Evolutionary conservation across 2,113 vertebrate genomes (phyloP).

Genomic region (Trachemys scripta): DNA sequence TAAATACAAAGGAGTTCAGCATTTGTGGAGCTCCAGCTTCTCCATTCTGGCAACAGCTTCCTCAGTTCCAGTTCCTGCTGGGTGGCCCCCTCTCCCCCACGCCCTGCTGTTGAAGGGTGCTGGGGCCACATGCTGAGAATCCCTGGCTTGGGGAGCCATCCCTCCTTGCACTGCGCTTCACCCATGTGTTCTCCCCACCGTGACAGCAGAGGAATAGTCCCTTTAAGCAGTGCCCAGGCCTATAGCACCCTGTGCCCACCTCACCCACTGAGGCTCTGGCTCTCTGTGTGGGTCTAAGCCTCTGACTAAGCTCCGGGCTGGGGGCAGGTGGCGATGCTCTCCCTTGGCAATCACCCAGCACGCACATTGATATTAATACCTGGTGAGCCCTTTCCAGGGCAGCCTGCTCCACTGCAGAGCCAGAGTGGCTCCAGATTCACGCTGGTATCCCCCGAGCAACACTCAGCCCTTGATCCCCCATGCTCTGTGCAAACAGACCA

Average conservation of each 20-base stretch:
- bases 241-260: neutral
- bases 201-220: neutral
- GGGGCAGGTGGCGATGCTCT: neutral
- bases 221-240: neutral
- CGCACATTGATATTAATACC: neutral
- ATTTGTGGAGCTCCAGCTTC: neutral
- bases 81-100: neutral
- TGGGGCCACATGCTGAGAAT: neutral
- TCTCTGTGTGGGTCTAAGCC: neutral
- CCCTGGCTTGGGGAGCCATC: neutral
- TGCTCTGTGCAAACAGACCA: rapidly evolving
- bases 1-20: neutral
- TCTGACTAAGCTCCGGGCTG: neutral
- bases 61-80: neutral
- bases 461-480: neutral
- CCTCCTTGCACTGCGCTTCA: neutral
- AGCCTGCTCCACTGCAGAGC: neutral
- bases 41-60: neutral
- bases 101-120: neutral
- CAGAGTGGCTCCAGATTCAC: neutral
- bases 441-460: neutral
- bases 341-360: neutral
- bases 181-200: neutral
- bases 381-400: neutral
- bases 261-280: neutral